Evolutionary conservation across 2,797 vertebrate genomes (phyloP), one percentile per base, ranked within the genome.

Genomic region (Pangasius larnaudii): DNA sequence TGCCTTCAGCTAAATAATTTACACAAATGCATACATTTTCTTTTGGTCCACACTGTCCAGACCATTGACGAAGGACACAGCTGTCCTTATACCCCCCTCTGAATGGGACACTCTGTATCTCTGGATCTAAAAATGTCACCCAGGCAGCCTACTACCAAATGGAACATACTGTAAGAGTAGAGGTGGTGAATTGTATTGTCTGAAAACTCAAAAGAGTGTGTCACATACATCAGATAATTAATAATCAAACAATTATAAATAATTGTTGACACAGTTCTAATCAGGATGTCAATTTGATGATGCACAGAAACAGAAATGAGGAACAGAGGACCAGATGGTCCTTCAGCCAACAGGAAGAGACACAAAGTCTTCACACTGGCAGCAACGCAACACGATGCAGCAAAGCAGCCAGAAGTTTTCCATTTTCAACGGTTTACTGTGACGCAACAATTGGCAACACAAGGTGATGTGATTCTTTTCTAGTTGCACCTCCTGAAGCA

Each of bases 271-370:
- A 33, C 13, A 0, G n/a, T 22, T 67, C 8, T 19, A 22, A 67
- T 84, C 42, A 67, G 81, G 42, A 49, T 61, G 22, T 81, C 14
- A 14, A 81, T 59, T 6, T 14, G 79, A 56, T n/a, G 56, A 39
- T 42, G 33, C 22, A 59, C 61, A 49, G 61, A 49, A 83, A 51
- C 0, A 51, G 39, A 18, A 65, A 67, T 33, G n/a, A 42, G 42
- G 42, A 42, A 9, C 18, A 65, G 61, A 84, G 46, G 81, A 67
- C 51, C 81, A 84, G 81, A 84, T 67, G 81, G 81, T 22, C n/a
- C n/a, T 65, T 51, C 81, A 84, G 81, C 61, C 61, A 33, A 49
- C 81, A 84, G 61, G 81, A 83, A 67, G 81, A 67, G 61, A 33
- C 42, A 22, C 19, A 49, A 65, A 22, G 8, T 67, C 59, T 65